phyloP scores from a whole-genome alignment of 1,140 invertebrate species.

The Coenobita brevimanus region DNA sequence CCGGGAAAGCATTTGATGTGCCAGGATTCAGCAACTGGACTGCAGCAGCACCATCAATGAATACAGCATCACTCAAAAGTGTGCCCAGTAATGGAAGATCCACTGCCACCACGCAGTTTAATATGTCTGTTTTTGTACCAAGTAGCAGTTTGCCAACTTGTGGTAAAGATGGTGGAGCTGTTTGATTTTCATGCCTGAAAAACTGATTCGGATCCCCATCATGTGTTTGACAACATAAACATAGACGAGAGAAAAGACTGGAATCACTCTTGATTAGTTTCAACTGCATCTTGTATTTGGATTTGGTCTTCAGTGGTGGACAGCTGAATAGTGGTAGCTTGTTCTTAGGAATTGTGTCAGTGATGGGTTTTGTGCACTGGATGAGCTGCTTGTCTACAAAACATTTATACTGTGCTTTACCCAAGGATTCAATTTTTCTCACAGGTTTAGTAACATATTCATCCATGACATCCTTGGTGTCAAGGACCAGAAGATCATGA shows the following conservation, averaged over 20 bases:
- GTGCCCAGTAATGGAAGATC: neutral
- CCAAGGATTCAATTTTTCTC: constrained; percentile 4
- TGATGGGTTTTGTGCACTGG: neutral
- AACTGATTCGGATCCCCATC: constrained; percentile 36
- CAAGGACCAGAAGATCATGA: constrained; percentile 1
- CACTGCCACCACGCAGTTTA: neutral
- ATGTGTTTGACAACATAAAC: constrained; percentile 5
- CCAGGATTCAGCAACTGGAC: neutral
- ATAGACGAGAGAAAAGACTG: constrained; percentile 12
- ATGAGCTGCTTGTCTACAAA: neutral
- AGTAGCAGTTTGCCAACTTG: constrained; percentile 11
- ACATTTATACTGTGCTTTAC: constrained; percentile 15
- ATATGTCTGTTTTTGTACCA: constrained; percentile 10
- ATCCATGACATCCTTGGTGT: constrained; percentile 15
- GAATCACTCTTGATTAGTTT: constrained; percentile 17
- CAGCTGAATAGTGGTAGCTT: constrained; percentile 37
- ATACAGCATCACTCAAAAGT: neutral
- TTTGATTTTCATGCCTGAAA: constrained; percentile 32
- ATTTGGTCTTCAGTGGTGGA: constrained; percentile 6
- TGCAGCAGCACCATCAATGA: neutral
- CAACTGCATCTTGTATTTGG: constrained; percentile 1
- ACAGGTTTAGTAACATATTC: neutral
- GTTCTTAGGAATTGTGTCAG: neutral
- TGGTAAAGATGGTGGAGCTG: constrained; percentile 12
- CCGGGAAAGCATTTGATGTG: too few species aligned